phyloP scores from a whole-genome alignment of 2,888 invertebrate species.

The Tetragonisca angustula region DNA sequence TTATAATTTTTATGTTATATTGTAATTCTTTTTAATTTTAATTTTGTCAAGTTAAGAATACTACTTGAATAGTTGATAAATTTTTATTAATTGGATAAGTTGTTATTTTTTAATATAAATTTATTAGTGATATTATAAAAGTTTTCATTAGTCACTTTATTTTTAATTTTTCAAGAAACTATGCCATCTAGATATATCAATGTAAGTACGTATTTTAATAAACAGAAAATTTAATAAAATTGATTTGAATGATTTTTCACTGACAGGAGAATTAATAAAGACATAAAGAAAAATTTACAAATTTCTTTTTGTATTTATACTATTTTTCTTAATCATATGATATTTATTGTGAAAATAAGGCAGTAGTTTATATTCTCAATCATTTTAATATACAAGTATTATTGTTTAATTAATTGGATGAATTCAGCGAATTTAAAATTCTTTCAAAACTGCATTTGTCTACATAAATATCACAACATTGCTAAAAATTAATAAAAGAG shows the following conservation, averaged over 20 bases:
- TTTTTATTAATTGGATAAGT: neutral
- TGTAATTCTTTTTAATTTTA: neutral
- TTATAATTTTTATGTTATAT: neutral
- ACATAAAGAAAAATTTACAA: neutral
- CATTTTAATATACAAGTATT: neutral
- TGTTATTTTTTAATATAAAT: neutral
- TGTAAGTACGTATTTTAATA: neutral
- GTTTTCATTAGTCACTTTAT: no score
- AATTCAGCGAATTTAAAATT: neutral
- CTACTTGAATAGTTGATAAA: neutral
- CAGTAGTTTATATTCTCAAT: neutral
- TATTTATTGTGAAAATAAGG: neutral
- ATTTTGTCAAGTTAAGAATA: neutral
- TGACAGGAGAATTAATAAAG: neutral
- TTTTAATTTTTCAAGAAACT: neutral
- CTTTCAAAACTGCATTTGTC: neutral
- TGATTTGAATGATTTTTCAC: neutral
- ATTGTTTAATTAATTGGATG: no score
- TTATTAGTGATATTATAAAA: neutral
- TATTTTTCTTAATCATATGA: neutral
- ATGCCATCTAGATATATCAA: neutral
- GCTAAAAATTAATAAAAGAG: neutral
- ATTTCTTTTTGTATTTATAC: neutral
- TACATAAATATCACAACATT: neutral
- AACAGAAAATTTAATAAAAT: neutral